Conservation (phyloP, 2,888 invertebrate species). For the Diarsia mendica region DNA sequence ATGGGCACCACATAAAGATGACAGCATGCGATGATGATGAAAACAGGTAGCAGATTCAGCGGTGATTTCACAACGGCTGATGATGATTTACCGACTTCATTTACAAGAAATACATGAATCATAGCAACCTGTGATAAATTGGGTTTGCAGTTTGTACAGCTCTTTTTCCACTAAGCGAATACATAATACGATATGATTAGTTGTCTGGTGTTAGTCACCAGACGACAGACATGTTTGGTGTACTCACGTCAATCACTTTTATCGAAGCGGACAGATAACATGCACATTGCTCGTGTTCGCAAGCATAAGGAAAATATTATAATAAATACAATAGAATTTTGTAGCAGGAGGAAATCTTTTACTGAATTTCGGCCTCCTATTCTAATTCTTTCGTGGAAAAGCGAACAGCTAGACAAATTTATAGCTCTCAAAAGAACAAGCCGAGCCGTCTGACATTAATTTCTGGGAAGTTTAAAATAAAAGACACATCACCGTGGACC, state of each 20-base stretch:
- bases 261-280: constrained; percentile 49
- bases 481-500: constrained; percentile 57
- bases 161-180: constrained; percentile 7
- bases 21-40: neutral
- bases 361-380: constrained; percentile 26
- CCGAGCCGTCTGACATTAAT: constrained; percentile 59
- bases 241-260: constrained; percentile 46
- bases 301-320: constrained; percentile 43
- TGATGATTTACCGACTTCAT: constrained; percentile 23
- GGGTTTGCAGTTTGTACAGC: neutral
- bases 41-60: neutral
- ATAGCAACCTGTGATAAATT: neutral
- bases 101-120: constrained; percentile 25
- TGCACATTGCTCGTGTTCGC: constrained; percentile 11
- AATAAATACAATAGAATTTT: constrained; percentile 7
- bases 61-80: constrained; percentile 9
- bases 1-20: neutral
- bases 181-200: constrained; percentile 18
- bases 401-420: constrained; percentile 40
- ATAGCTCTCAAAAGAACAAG: constrained; percentile 48
- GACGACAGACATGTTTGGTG: constrained; percentile 35
- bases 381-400: constrained; percentile 49
- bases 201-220: constrained; percentile 40
- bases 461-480: constrained; percentile 65
- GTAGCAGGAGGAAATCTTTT: constrained; percentile 31